Evolutionary conservation across 37 sponge, comb jelly and placozoan genomes (phyloP).

Genomic region (Chondrosia reniformis): DNA sequence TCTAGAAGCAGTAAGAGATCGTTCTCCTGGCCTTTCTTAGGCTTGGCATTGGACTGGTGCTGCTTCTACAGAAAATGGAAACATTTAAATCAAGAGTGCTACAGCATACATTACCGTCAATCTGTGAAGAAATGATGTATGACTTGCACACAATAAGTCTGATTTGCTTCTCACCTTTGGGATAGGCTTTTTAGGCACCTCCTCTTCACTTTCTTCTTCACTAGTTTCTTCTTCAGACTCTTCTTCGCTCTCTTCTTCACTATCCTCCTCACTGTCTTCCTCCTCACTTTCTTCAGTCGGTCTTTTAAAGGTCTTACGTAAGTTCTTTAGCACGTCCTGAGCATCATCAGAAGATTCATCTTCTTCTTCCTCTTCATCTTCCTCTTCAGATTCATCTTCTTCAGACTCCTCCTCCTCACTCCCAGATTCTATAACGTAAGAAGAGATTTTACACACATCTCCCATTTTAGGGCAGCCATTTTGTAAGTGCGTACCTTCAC

Average conservation of each 20-base stretch:
- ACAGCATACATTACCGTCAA: neutral
- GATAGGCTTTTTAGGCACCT: slow-evolving; percentile 30
- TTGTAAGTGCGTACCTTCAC: no score
- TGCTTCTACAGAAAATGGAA: neutral
- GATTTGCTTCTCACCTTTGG: slow-evolving; percentile 2
- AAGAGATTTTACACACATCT: no score
- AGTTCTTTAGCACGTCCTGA: slow-evolving; percentile 44
- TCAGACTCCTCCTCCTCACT: slow-evolving; percentile 44
- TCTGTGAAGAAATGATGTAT: no score
- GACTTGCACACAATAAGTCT: neutral
- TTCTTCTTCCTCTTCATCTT: slow-evolving; percentile 36
- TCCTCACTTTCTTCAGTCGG: slow-evolving; percentile 21
- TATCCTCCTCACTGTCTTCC: slow-evolving; percentile 30
- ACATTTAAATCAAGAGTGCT: neutral
- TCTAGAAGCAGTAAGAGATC: neutral
- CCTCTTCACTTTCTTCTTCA: slow-evolving; percentile 47
- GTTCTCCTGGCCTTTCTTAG: neutral
- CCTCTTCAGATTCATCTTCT: slow-evolving; percentile 1
- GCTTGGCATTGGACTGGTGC: neutral
- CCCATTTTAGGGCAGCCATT: no score
- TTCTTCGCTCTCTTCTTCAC: slow-evolving; percentile 40
- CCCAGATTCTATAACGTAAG: slow-evolving; percentile 60
- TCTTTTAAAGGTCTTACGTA: slow-evolving; percentile 55
- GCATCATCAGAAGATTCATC: slow-evolving; percentile 46
- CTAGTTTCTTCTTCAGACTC: slow-evolving; percentile 4